Evolutionary conservation across 1,140 invertebrate genomes (phyloP), one percentile per base, ranked within the genome.

Genomic region (Bombus haemorrhoidalis): DNA sequence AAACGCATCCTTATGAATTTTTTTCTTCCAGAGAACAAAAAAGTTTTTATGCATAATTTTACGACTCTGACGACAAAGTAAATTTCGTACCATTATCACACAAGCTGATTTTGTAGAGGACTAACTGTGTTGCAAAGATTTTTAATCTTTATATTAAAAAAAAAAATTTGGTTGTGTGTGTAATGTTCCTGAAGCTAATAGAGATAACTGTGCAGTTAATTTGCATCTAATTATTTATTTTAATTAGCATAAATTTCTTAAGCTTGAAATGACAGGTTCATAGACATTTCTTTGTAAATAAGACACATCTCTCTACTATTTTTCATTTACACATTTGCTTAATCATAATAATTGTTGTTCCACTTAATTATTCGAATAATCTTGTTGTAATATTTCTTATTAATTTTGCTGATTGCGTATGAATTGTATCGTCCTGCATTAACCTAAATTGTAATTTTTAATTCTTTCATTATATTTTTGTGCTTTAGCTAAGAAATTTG

Each of bases 201-300:
- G 12, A 66, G 32, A 32, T 32, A 66, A 37, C 32, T 37, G 10
- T 34, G 37, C 9, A 22, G 0, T 10, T 25, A 9, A 81, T 66
- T 66, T 75, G 15, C 59, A 75, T 82, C 43, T 6, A 66, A 34
- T 66, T 34, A 66, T 66, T 66, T 66, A 66, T 34, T 39, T 75
- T 75, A 66, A 75, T 82, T n/a, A 73, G 34, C 3, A 1, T 0
- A 53, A 25, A 73, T 62, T 34, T 37, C 13, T 32, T n/a, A 34
- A 28, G 13, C 8, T 13, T 62, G 6, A 72, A n/a, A 28, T 12
- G 2, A 2, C 18, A 25, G 9, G 18, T 8, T 37, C 3, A 8
- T 34, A 10, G 10, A 68, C 12, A 10, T 34, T 22, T 68, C 15
- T 68, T 66, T 32, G 2, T 6, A 66, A 66, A 32, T 15, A 66